Percentiles rank a stretch among this genome's conserved stretches.
phyloP scores from a whole-genome alignment of 2,797 vertebrate species.

The Crocidura indochinensis region DNA sequence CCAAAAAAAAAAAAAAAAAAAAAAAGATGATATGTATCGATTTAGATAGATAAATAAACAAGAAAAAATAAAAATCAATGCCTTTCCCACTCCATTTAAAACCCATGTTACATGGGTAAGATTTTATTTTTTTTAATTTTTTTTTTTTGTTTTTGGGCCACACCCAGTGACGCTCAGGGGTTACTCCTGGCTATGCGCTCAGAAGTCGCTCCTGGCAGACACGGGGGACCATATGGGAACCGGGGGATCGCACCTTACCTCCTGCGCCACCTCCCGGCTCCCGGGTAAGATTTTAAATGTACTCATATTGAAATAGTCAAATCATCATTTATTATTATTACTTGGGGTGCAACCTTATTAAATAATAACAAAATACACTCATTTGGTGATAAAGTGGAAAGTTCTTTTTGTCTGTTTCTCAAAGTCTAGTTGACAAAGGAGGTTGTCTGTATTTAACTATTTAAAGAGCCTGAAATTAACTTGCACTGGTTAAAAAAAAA shows the following conservation, averaged over 20 bases:
- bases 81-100: constrained; percentile 51
- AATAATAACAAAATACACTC: constrained; percentile 9
- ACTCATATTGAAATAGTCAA: constrained; percentile 54
- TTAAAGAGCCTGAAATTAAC: constrained; percentile 13
- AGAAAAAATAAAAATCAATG: constrained; percentile 67
- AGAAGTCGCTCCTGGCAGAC: too few species aligned
- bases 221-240: too few species aligned
- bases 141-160: too few species aligned
- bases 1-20: too few species aligned
- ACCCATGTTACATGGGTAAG: constrained; percentile 20
- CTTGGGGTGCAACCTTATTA: constrained; percentile 24
- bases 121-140: too few species aligned
- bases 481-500: constrained; percentile 5
- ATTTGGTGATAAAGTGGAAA: constrained; percentile 41
- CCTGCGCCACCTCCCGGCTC: too few species aligned
- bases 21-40: constrained; percentile 42
- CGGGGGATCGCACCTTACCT: too few species aligned
- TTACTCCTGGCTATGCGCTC: too few species aligned
- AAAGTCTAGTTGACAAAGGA: constrained; percentile 30
- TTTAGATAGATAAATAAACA: neutral
- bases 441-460: neutral
- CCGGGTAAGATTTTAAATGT: constrained; percentile 22
- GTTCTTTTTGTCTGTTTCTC: neutral
- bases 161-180: too few species aligned
- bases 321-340: constrained; percentile 39